phyloP scores from a whole-genome alignment of 2,113 vertebrate species.

The Damaliscus lunatus region DNA sequence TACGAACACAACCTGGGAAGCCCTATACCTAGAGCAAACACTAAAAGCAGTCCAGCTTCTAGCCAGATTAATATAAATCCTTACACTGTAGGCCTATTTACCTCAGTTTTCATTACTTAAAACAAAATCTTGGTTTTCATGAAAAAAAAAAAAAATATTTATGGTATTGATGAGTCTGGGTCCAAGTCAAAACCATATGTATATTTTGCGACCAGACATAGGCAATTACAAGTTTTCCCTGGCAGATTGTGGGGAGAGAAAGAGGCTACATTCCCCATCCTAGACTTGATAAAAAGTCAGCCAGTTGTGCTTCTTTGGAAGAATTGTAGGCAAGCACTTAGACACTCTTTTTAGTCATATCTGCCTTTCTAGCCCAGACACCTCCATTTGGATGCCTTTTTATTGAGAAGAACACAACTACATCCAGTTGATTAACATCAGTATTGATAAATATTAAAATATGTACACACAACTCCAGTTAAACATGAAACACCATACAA shows the following conservation, averaged over 20 bases:
- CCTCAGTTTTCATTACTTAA: background rate
- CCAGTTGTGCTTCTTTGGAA: background rate
- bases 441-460: background rate
- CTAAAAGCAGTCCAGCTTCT: background rate
- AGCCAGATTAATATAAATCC: background rate
- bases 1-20: background rate
- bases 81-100: background rate
- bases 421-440: background rate
- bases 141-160: background rate
- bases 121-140: background rate
- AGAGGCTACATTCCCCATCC: background rate
- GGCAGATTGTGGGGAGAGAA: background rate
- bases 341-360: background rate
- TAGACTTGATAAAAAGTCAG: background rate
- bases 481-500: background rate
- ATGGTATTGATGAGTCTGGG: background rate
- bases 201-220: background rate
- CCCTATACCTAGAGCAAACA: background rate
- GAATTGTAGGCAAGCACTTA: background rate
- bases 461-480: background rate
- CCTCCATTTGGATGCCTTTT: background rate
- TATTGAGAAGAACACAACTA: background rate
- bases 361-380: background rate
- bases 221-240: background rate
- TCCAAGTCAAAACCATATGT: background rate